Conservation (phyloP, 2,888 invertebrate genomes). For the Orchestes rusci region DNA sequence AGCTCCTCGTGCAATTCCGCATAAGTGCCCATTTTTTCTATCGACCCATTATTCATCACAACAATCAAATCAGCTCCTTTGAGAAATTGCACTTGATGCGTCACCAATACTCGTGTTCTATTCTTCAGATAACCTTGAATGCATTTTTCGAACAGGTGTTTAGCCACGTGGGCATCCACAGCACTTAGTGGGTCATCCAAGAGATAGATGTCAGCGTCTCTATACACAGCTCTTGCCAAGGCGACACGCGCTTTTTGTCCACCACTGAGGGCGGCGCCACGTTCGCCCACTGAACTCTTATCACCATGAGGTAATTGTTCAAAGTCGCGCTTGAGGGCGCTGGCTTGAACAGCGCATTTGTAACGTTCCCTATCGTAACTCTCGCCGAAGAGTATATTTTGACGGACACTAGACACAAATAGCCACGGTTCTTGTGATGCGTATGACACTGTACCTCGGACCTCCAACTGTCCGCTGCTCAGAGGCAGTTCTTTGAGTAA, state of each 20-base stretch:
- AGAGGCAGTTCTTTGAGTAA: conserved; percentile 65
- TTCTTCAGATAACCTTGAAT: conserved; percentile 50
- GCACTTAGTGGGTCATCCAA: conserved; percentile 77
- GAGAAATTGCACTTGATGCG: conserved; percentile 77
- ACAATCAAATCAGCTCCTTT: conserved; percentile 59
- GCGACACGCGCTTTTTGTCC: conserved; percentile 77
- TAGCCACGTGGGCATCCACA: conserved; percentile 70
- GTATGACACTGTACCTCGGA: conserved; percentile 60
- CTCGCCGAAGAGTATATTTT: conserved; percentile 76
- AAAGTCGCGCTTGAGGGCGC: conserved; percentile 62
- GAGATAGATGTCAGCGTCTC: conserved; percentile 68
- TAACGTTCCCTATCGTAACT: conserved; percentile 50
- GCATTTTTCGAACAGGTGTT: conserved; percentile 68
- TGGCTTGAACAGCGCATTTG: conserved; percentile 50
- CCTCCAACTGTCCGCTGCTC: conserved; percentile 51
- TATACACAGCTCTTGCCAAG: conserved; percentile 70
- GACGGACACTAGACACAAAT: conserved; percentile 61
- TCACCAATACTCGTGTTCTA: conserved; percentile 70
- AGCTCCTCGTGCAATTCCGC: conserved; percentile 48
- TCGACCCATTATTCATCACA: conserved; percentile 56
- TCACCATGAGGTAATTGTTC: conserved; percentile 66
- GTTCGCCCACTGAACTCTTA: conserved; percentile 68
- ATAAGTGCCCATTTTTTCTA: conserved; percentile 53
- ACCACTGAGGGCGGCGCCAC: conserved; percentile 70
- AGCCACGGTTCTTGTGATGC: conserved; percentile 79